These are phyloP conservation scores for Herpetotheres cachinnans DNA, from an alignment of 2,113 vertebrate genomes.

Conservation along the genomic window DNA sequence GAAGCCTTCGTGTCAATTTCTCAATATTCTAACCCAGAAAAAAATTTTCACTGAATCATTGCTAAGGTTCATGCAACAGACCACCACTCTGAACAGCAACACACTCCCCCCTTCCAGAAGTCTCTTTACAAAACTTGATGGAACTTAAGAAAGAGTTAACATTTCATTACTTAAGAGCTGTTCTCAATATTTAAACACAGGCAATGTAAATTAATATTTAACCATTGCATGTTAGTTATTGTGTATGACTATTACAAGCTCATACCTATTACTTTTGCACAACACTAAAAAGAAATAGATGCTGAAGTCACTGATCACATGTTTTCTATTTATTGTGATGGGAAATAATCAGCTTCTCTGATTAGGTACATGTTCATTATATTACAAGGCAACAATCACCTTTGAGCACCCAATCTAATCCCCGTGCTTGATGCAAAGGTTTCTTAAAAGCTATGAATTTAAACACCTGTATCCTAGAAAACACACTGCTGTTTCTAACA, in stretches of 20 bases:
- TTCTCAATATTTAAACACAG: conserved; percentile 46
- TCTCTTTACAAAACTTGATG: background rate
- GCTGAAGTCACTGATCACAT: conserved; percentile 30
- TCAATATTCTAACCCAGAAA: background rate
- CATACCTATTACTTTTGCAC: background rate
- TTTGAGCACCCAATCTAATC: background rate
- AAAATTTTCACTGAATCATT: background rate
- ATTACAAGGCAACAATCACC: background rate
- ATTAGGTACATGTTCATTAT: conserved; percentile 22
- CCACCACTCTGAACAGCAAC: background rate
- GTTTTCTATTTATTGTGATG: conserved; percentile 20
- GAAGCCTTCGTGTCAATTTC: background rate
- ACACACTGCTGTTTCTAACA: background rate
- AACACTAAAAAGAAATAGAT: conserved; percentile 5
- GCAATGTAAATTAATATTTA: conserved; percentile 57
- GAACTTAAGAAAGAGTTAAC: background rate
- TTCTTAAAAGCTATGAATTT: background rate
- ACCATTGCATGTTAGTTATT: conserved; percentile 30
- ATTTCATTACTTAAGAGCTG: background rate
- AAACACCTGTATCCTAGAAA: background rate
- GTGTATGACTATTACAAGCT: conserved; percentile 11
- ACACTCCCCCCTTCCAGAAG: background rate
- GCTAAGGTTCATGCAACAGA: background rate
- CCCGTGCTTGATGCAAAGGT: background rate
- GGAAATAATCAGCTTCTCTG: conserved; percentile 24